A percentile compares a stretch with the other conserved stretches of the same genome.
phyloP scores from a whole-genome alignment of 2,888 invertebrate species.

The Coremacera marginata region DNA sequence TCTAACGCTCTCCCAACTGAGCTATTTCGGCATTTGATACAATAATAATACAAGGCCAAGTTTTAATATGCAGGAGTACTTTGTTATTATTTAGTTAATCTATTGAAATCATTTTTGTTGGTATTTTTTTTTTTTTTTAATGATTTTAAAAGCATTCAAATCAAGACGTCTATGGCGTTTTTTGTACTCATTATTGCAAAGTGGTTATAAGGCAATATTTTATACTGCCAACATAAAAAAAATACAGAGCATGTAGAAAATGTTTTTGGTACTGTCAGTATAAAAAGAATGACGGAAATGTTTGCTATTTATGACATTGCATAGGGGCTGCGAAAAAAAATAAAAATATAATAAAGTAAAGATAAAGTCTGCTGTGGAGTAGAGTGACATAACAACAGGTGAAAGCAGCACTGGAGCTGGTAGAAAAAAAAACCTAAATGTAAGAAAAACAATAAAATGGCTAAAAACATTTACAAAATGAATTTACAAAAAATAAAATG shows the following conservation, averaged over 20 bases:
- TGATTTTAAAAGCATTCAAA: too few species aligned
- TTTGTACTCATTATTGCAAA: too few species aligned
- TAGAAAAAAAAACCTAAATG: not conserved
- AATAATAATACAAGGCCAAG: not conserved
- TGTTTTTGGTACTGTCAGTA: not conserved
- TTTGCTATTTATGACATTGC: not conserved
- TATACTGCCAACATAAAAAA: too few species aligned
- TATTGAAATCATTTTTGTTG: too few species aligned
- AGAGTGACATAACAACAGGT: slow-evolving; percentile 11
- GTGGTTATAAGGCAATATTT: too few species aligned
- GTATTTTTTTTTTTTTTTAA: too few species aligned
- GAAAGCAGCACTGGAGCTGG: not conserved
- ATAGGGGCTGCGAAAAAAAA: not conserved
- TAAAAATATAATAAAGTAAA: not conserved
- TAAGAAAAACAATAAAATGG: not conserved
- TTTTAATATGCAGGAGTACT: not conserved
- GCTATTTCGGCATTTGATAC: not conserved
- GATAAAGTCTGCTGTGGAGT: not conserved
- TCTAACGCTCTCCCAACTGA: slow-evolving; percentile 63
- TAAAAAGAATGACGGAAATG: not conserved
- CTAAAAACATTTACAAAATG: slow-evolving; percentile 20
- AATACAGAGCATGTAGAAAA: too few species aligned
- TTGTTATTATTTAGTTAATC: too few species aligned
- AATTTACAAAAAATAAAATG: not conserved
- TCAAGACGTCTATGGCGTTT: too few species aligned